Evolutionary conservation across 2,888 invertebrate genomes (phyloP).

Genomic region (Notodonta dromedarius): DNA sequence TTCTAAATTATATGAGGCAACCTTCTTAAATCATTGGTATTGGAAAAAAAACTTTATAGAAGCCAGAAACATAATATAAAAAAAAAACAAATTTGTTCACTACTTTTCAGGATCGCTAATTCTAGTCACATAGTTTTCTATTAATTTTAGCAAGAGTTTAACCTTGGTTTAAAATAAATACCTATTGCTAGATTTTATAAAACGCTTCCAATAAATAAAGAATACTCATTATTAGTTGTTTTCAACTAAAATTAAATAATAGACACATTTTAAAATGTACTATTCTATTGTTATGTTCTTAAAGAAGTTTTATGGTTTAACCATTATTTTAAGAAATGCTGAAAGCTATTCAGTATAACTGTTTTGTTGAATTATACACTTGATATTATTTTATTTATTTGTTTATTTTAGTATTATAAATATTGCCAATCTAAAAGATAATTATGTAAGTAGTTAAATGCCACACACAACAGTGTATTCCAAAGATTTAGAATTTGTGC

Average conservation of each 20-base stretch:
- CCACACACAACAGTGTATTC: too few species aligned
- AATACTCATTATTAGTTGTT: constrained; percentile 2
- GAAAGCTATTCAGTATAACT: constrained; percentile 12
- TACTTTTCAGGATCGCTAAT: too few species aligned
- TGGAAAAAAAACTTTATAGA: neutral
- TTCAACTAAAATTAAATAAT: neutral
- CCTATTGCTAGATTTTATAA: neutral
- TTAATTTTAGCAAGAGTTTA: neutral
- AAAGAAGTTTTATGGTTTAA: constrained; percentile 11
- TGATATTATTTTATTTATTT: neutral
- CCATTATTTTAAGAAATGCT: constrained; percentile 9
- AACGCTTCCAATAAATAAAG: neutral
- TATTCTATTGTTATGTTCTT: too few species aligned
- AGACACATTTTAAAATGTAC: too few species aligned
- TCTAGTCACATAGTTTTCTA: neutral
- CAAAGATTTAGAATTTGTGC: too few species aligned
- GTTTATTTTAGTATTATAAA: neutral
- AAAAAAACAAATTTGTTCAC: too few species aligned
- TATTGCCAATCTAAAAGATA: too few species aligned
- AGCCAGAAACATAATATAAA: too few species aligned
- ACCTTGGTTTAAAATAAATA: constrained; percentile 1
- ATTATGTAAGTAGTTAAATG: too few species aligned
- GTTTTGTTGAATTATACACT: constrained; percentile 1
- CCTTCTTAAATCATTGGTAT: neutral
- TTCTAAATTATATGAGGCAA: neutral